Percentiles rank a stretch among this genome's conserved stretches.
These are phyloP conservation scores for Myopa testacea DNA, from an alignment of 2,888 invertebrate species.

Conservation along the genomic window DNA sequence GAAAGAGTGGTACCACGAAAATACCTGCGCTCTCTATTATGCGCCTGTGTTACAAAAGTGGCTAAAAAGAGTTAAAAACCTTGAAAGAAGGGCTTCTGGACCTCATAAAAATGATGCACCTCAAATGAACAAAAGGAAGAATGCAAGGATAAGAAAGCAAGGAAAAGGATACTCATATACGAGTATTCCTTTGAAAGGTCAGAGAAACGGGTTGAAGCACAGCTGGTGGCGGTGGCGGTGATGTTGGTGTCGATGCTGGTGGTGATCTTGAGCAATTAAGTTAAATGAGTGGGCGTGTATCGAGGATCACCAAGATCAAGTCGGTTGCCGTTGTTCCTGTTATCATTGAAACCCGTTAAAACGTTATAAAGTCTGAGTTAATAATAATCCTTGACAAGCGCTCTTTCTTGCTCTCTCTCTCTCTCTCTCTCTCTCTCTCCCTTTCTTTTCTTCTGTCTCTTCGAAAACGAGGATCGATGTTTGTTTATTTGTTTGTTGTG, in stretches of 20 bases:
- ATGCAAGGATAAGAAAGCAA: not conserved
- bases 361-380: not conserved
- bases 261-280: slow-evolving; percentile 46
- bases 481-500: slow-evolving; percentile 43
- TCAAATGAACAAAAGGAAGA: not conserved
- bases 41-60: not conserved
- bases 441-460: not conserved
- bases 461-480: not conserved
- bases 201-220: slow-evolving; percentile 41
- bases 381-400: not conserved
- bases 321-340: not conserved
- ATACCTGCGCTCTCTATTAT: too few species aligned
- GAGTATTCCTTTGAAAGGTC: slow-evolving; percentile 31
- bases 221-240: slow-evolving; percentile 39
- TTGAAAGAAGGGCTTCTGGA: not conserved
- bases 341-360: slow-evolving; percentile 8
- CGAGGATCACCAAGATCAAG: slow-evolving; percentile 45
- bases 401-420: not conserved
- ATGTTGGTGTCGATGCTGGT: slow-evolving; percentile 18
- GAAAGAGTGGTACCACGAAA: not conserved
- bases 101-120: not conserved
- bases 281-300: slow-evolving; percentile 46
- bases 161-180: not conserved
- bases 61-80: slow-evolving; percentile 30
- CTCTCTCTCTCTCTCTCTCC: not conserved